Evolutionary conservation across 2,888 invertebrate genomes (phyloP).

Genomic region (Agrochola lychnidis): DNA sequence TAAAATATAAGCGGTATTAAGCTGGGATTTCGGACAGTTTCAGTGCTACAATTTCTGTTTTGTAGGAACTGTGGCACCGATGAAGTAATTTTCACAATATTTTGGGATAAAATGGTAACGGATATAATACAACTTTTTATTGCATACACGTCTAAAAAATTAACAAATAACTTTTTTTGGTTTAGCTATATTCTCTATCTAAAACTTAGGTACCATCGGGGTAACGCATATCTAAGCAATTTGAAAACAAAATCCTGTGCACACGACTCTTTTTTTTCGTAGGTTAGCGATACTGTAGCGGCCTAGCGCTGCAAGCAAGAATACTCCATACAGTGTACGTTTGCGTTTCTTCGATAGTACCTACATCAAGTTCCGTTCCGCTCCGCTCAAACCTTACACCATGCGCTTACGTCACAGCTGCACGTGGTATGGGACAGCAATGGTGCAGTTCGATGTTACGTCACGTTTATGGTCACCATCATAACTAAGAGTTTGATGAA

Average conservation of each 20-base stretch:
- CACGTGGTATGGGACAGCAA: conserved; percentile 50
- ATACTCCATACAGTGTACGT: no score
- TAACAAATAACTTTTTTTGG: not conserved
- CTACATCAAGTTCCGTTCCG: conserved; percentile 1
- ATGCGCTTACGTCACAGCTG: conserved; percentile 29
- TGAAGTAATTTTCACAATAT: not conserved
- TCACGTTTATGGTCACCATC: conserved; percentile 31
- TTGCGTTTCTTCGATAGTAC: not conserved
- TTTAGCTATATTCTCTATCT: not conserved
- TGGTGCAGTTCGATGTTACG: conserved; percentile 42
- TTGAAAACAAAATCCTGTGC: no score
- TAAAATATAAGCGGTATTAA: no score
- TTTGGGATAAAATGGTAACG: not conserved
- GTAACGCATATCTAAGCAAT: no score
- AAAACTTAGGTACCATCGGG: not conserved
- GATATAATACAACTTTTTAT: not conserved
- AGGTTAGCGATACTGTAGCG: no score
- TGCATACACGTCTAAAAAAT: not conserved
- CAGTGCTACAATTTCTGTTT: not conserved
- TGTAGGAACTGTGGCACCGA: not conserved
- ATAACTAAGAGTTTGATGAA: conserved; percentile 39
- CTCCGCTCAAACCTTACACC: conserved; percentile 5
- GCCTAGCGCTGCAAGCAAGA: no score
- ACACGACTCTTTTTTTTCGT: no score
- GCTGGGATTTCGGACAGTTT: not conserved